A percentile compares a stretch with the other conserved stretches of the same genome.
These are phyloP conservation scores for Adrianichthys oophorus DNA, from an alignment of 2,797 vertebrate species.

Conservation along the genomic window DNA sequence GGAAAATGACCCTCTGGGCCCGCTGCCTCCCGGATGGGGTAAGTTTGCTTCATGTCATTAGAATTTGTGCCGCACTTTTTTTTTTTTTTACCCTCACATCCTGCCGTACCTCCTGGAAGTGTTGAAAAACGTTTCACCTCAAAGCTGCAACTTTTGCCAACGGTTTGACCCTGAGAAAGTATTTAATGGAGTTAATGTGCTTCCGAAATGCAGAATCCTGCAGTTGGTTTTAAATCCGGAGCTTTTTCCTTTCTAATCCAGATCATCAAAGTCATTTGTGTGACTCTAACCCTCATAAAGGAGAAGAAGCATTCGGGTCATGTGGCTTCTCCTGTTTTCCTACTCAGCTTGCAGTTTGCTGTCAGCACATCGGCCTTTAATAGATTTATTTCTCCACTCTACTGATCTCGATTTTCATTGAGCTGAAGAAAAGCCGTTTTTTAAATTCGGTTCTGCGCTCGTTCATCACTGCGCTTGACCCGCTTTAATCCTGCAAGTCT, in stretches of 20 bases:
- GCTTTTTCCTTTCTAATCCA: not conserved
- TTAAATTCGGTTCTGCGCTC: not conserved
- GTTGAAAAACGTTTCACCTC: too few species aligned
- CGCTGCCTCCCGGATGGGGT: constrained; percentile 97
- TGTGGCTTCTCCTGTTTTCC: not conserved
- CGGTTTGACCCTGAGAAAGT: too few species aligned
- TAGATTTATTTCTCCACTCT: constrained; percentile 12
- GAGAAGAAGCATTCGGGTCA: not conserved
- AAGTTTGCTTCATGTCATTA: constrained; percentile 68
- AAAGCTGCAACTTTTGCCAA: too few species aligned
- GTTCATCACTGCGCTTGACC: constrained; percentile 16
- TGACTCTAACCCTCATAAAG: too few species aligned
- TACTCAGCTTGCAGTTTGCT: not conserved
- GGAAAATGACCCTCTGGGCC: constrained; percentile 93
- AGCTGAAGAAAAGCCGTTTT: constrained; percentile 1
- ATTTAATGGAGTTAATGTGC: too few species aligned
- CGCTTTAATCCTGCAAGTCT: constrained; percentile 30
- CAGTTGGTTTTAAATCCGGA: not conserved
- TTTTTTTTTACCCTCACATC: too few species aligned
- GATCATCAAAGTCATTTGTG: not conserved
- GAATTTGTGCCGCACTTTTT: too few species aligned
- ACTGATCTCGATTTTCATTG: constrained; percentile 3
- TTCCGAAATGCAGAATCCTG: not conserved
- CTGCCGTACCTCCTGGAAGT: too few species aligned
- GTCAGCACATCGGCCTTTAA: constrained; percentile 6